Evolutionary conservation across 2,113 vertebrate genomes (phyloP), one percentile per base, ranked within the genome.

Genomic region (Pterocles burchelli): DNA sequence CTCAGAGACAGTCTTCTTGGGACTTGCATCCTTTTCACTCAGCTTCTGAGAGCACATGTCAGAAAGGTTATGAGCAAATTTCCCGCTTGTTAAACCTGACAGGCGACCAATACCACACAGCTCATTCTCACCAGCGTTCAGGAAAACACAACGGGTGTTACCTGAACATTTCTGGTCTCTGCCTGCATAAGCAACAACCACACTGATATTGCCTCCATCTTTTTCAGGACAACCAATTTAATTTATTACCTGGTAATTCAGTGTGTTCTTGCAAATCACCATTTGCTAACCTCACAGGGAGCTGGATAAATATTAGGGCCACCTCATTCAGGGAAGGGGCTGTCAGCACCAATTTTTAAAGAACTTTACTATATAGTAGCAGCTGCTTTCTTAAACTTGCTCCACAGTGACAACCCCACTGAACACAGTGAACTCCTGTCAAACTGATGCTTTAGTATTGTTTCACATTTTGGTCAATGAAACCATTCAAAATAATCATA

Each of bases 51-150:
- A 71, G 26, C 65, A 86, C 29, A 38, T 33, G 46, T 86, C 72
- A 81, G 12, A 84, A 59, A 84, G 68, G 46, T 90, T 93, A 83
- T 51, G 48, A 95, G 76, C 51, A 58, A 63, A 86, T 71, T 90
- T 90, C 48, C 46, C 6, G 1, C 51, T 84, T n/a, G 2, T 38
- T 63, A 73, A 90, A 72, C 16, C 63, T 77, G 85, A 73, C 1
- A 3, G 55, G 36, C 0, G 1, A 58, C 81, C 4, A 5, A 33
- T 12, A 51, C n/a, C 55, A 5, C 0, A 2, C 65, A 81, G 79
- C 46, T 93, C 89, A 54, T 92, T 66, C 88, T 92, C 88, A 88
- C 66, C 70, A 80, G 29, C 14, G 58, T 33, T 63, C 57, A 90
- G 88, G 67, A 88, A 88, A 94, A 74, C 72, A 73, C 43, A 38